A percentile compares a stretch with the other conserved stretches of the same genome.
phyloP scores from a whole-genome alignment of 2,113 vertebrate species.

The Urocynchramus pylzowi region DNA sequence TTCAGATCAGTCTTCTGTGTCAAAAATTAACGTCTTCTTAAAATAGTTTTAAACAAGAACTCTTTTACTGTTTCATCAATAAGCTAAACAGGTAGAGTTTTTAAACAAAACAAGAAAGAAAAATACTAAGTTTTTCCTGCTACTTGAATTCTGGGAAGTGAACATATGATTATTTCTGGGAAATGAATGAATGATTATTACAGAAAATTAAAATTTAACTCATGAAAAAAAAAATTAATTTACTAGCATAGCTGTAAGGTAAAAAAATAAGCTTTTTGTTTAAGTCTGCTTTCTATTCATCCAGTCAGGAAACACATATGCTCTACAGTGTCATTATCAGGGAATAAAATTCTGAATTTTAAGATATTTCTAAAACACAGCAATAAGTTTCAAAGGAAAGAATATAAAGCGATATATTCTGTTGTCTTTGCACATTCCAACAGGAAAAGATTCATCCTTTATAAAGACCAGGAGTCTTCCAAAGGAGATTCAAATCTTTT shows the following conservation, averaged over 20 bases:
- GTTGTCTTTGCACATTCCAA: background rate
- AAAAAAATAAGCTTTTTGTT: background rate
- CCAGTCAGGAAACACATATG: background rate
- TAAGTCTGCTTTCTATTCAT: background rate
- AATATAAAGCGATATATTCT: background rate
- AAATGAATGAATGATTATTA: background rate
- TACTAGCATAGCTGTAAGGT: background rate
- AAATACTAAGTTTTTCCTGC: background rate
- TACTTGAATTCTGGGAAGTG: background rate
- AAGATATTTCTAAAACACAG: background rate
- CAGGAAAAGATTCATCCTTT: background rate
- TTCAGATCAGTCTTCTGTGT: background rate
- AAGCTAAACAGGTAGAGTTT: background rate
- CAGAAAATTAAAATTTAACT: background rate
- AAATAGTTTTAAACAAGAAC: background rate
- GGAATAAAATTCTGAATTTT: background rate
- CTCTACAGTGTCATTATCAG: background rate
- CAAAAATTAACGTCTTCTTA: background rate
- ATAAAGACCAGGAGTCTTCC: background rate
- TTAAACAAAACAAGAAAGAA: background rate
- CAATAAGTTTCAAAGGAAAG: background rate
- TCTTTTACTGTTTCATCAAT: background rate
- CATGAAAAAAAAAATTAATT: background rate
- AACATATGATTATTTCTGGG: too few species aligned
- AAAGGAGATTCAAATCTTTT: constrained; percentile 40